Base-by-base conservation (phyloP, 2,888 invertebrate genomes). In the Xylota sylvarum region DNA sequence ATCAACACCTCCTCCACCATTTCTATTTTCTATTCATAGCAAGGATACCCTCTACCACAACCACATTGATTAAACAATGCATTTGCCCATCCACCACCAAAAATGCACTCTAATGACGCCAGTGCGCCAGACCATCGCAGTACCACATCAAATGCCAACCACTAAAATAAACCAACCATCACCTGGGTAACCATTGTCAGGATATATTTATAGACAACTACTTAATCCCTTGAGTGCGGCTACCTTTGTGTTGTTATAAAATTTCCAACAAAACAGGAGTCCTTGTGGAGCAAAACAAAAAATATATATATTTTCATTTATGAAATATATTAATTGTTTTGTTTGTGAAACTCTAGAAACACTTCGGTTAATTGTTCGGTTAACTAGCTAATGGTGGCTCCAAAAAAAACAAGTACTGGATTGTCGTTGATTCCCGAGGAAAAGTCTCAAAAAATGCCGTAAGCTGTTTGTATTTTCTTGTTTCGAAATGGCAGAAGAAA, bases 401-500 rank as follows among this genome's bases (percentile, higher is more conserved):
- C 91, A 62, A 89, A 88, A 14, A 91, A 90, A 78, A 82, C 89
- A 55, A 93, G 94, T 93, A 93, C 94, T 90, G 92, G 93, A 88
- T 88, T 94, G 89, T 94, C 93, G 91, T 91, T 94, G 73, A 91
- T 93, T 69, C 93, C 94, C 14, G 94, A 94, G 90, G 94, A 94
- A 88, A 93, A 92, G 90, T 91, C 90, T 62, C 93, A 92, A 89
- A 89, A 88, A 85, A 89, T 91, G 89, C 90, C 91, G 92, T 92
- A 88, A 90, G 91, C 50, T 9, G 10, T 12, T 7, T 7, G 0
- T 56, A 0, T 64, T 5, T 14, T 46, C 7, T 55, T 30, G 9
- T 12, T 4, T n/a, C 12, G 1, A 1, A 7, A 4, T 17, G 4
- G 23, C 6, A 14, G 3, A n/a, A 43, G 7, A 19, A 27, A 17